Base-by-base conservation (phyloP, 2,113 vertebrate genomes). In the Leptosomus discolor region DNA sequence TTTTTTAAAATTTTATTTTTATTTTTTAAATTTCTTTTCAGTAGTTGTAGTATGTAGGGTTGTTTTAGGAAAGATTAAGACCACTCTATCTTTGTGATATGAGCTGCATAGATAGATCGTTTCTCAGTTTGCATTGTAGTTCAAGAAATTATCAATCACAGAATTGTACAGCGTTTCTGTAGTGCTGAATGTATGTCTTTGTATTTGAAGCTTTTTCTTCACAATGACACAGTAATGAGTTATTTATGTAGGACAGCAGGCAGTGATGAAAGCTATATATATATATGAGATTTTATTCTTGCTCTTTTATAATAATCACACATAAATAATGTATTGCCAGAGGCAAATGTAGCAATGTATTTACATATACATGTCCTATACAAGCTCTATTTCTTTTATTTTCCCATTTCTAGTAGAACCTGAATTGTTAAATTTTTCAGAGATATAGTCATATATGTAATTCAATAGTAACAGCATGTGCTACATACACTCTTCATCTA, bases 1-100 rank as follows among this genome's bases (percentile, higher is more conserved):
- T 76, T 92, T 50, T 64, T 37, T 1, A 11, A 57, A 37, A 12
- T 3, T 15, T 80, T 8, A 16, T 75, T 68, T 70, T 64, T 57
- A 53, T 71, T 85, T 90, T 64, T 70, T 2, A 6, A 51, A 60
- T 78, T 86, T 39, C 12, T 46, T 77, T 70, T 65, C 30, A 43
- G 20, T 91, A 86, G 46, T 69, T 89, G 85, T 92, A 96, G 92
- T 82, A 64, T 17, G 8, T 75, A 54, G 69, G 53, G 87, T 4
- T 50, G 81, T 79, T 91, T 91, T 79, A 85, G 70, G 83, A 95
- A 94, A 95, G 77, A 87, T 97, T 94, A 96, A 97, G 86, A 68
- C 24, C 56, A 78, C 46, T 69, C 65, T 90, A 30, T 96, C 48
- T 83, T 67, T 61, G 79, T 56, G 73, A 57, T 79, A 79, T 70